Evolutionary conservation across 2,113 vertebrate species (phyloP).

Genomic region (Carassius auratus): DNA sequence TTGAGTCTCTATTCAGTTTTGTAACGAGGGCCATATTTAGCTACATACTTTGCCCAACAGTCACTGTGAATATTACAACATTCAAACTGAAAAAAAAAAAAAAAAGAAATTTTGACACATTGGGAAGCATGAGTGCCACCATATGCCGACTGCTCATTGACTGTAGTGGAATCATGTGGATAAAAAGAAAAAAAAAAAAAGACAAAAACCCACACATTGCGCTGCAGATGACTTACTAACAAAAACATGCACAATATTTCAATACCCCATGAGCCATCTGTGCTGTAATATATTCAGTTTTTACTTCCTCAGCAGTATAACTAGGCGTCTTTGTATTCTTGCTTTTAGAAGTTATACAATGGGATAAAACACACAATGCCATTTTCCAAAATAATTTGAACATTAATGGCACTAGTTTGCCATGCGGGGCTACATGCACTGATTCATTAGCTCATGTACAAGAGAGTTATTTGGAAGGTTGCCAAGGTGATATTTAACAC

Average conservation of each 20-base stretch:
- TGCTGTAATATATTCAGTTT: conserved; percentile 21
- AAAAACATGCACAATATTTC: conserved; percentile 24
- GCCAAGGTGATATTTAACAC: conserved; percentile 40
- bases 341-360: conserved; percentile 5
- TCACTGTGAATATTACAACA: conserved; percentile 28
- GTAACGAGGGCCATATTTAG: conserved; percentile 17
- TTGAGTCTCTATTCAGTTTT: neutral
- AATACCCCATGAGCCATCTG: conserved; percentile 30
- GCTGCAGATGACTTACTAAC: conserved; percentile 23
- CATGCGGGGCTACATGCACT: neutral
- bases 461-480: neutral
- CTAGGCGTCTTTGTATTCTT: neutral
- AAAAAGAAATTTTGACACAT: conserved; percentile 12
- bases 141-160: conserved; percentile 38
- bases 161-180: conserved; percentile 16
- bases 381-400: neutral
- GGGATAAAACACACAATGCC: neutral
- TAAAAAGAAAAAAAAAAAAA: conserved; percentile 8
- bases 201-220: conserved; percentile 23
- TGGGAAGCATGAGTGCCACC: conserved; percentile 15
- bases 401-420: neutral
- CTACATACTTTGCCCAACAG: conserved; percentile 34
- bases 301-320: neutral
- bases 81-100: neutral
- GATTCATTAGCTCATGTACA: neutral